Conservation (phyloP, 2,888 invertebrate species). For the Drosophila borborema region DNA sequence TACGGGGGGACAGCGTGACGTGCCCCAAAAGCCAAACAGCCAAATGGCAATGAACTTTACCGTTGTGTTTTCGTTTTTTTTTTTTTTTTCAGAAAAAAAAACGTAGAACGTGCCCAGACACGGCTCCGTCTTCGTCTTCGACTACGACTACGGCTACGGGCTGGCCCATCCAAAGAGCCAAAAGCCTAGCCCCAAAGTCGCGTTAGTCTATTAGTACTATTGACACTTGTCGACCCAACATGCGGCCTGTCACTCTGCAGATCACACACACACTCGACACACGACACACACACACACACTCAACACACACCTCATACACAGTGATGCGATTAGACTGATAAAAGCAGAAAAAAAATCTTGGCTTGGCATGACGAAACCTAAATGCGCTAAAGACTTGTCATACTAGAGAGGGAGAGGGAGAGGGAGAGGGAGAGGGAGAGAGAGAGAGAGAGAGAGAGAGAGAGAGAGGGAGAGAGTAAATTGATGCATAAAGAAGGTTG, state of each 20-base stretch:
- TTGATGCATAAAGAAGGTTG: not conserved
- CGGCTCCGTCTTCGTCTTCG: slow-evolving; percentile 9
- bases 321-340: slow-evolving; percentile 48
- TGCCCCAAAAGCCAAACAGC: slow-evolving; percentile 56
- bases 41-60: slow-evolving; percentile 83
- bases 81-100: slow-evolving; percentile 37
- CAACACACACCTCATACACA: slow-evolving; percentile 18
- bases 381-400: not conserved
- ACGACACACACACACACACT: slow-evolving; percentile 14
- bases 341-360: slow-evolving; percentile 16
- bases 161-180: slow-evolving; percentile 16
- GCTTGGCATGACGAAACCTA: not conserved
- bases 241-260: slow-evolving; percentile 73
- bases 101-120: slow-evolving; percentile 55
- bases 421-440: not conserved
- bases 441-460: not conserved
- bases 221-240: slow-evolving; percentile 81
- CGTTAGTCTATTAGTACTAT: slow-evolving; percentile 81
- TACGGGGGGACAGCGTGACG: slow-evolving; percentile 38
- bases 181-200: slow-evolving; percentile 48
- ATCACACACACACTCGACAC: slow-evolving; percentile 53
- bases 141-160: slow-evolving; percentile 14
- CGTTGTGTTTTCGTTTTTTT: slow-evolving; percentile 61
- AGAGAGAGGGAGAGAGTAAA: not conserved
- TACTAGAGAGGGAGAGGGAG: not conserved